Conservation (phyloP, 1,140 invertebrate species). For the Ephestia elutella region DNA sequence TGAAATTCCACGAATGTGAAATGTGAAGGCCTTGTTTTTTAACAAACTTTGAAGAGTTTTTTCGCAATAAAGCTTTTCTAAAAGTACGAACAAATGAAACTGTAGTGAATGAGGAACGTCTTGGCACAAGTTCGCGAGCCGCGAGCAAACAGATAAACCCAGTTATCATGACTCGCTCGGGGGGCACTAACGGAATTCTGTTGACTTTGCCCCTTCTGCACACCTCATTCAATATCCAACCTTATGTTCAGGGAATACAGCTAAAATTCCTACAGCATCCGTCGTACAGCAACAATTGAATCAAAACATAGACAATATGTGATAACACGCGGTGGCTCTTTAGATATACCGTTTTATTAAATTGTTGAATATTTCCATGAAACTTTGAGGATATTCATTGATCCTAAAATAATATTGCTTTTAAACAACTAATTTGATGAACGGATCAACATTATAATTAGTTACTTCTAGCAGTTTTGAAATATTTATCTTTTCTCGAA, state of each 20-base stretch:
- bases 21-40: too few relatives aligned
- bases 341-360: not conserved
- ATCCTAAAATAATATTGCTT: not conserved
- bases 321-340: not conserved
- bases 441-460: not conserved
- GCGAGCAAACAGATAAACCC: slow-evolving; percentile 6
- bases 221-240: not conserved
- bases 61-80: too few relatives aligned
- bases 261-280: not conserved
- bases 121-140: not conserved
- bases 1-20: too few relatives aligned
- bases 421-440: not conserved
- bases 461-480: not conserved
- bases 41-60: too few relatives aligned
- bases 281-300: not conserved
- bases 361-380: not conserved
- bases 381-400: not conserved
- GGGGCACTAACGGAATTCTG: slow-evolving; percentile 6
- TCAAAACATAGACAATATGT: slow-evolving; percentile 5
- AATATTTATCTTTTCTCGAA: not conserved
- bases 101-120: not conserved
- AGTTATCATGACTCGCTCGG: not conserved
- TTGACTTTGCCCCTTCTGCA: not conserved
- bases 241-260: not conserved
- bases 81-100: not conserved